phyloP scores from a whole-genome alignment of 1,140 invertebrate genomes.

The Drosophila ironensis region DNA sequence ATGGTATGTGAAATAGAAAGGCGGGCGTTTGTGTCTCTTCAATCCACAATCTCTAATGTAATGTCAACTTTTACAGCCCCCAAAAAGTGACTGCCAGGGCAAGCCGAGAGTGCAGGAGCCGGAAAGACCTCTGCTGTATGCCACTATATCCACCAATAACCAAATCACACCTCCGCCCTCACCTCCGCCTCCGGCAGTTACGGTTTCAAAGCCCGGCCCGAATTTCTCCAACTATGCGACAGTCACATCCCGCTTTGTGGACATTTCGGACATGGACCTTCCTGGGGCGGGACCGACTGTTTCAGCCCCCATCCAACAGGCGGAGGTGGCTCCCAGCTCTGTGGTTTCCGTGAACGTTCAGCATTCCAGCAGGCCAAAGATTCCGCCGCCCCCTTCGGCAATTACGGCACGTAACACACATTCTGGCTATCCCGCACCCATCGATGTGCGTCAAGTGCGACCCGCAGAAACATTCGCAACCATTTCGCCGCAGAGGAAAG shows the following conservation, averaged over 20 bases:
- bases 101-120: conserved; percentile 9
- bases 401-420: conserved; percentile 50
- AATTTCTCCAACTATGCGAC: conserved; percentile 49
- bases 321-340: conserved; percentile 17
- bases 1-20: conserved; percentile 40
- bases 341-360: conserved; percentile 48
- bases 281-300: neutral
- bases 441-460: conserved; percentile 37
- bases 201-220: neutral
- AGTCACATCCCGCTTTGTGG: conserved; percentile 55
- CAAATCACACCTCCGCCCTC: conserved; percentile 57
- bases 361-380: conserved; percentile 18
- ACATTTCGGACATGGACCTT: conserved; percentile 55
- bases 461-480: conserved; percentile 47
- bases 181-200: conserved; percentile 10
- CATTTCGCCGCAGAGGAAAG: conserved; percentile 54
- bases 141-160: conserved; percentile 67
- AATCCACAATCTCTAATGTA: no score
- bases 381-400: conserved; percentile 65
- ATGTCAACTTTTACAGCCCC: conserved; percentile 27
- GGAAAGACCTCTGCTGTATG: conserved; percentile 44
- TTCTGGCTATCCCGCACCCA: conserved; percentile 28
- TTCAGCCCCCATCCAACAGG: neutral
- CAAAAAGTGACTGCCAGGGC: conserved; percentile 19
- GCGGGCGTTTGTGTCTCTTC: no score